Evolutionary conservation across 2,888 invertebrate species (phyloP).

Genomic region (Xestobium rufovillosum): DNA sequence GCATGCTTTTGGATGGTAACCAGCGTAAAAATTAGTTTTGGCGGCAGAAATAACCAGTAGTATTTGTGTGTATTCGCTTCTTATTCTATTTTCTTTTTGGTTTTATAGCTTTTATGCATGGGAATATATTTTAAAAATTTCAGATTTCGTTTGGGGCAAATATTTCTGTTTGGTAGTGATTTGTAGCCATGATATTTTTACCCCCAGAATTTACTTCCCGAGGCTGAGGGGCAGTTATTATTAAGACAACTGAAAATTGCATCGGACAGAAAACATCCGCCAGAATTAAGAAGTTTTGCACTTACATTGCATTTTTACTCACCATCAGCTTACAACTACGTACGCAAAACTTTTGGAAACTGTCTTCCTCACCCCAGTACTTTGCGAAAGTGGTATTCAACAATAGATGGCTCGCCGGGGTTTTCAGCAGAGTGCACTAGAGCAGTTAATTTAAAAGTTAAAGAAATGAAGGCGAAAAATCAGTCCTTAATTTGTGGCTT

Average conservation of each 20-base stretch:
- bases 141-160: conserved; percentile 1
- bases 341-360: conserved; percentile 6
- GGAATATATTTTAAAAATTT: not conserved
- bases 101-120: not conserved
- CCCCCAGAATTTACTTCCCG: conserved; percentile 1
- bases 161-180: not conserved
- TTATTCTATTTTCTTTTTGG: not conserved
- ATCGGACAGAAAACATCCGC: conserved; percentile 1
- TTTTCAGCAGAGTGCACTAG: conserved; percentile 21
- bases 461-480: conserved; percentile 9
- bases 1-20: no score
- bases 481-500: conserved; percentile 11
- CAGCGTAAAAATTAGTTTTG: not conserved
- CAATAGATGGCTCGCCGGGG: conserved; percentile 23
- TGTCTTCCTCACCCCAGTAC: conserved; percentile 24
- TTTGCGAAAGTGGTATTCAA: conserved; percentile 22
- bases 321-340: conserved; percentile 11
- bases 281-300: conserved; percentile 10
- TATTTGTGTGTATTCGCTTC: not conserved
- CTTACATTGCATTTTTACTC: conserved; percentile 14
- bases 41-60: not conserved
- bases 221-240: conserved; percentile 1
- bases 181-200: not conserved
- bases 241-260: not conserved
- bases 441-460: conserved; percentile 16